A percentile compares a stretch with the other conserved stretches of the same genome.
Evolutionary conservation across 2,797 vertebrate species (phyloP).

Genomic region (Bryconaethiops microstoma): DNA sequence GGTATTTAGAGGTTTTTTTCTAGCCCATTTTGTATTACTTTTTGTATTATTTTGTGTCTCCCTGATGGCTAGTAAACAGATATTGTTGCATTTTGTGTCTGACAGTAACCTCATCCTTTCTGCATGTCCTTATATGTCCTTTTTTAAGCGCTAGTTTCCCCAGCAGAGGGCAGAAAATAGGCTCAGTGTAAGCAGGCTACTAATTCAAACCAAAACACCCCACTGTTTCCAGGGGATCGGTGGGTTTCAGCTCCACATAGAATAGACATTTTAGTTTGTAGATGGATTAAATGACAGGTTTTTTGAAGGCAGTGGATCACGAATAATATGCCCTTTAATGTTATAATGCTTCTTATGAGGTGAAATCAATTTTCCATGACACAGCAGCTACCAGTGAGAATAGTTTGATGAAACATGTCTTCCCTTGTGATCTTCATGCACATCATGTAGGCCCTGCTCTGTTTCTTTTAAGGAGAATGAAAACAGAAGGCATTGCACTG

Average conservation of each 20-base stretch:
- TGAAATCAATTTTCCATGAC: background rate
- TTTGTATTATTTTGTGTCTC: conserved; percentile 78
- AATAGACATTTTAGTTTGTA: background rate
- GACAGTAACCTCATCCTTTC: background rate
- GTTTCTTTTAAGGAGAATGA: background rate
- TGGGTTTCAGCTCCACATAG: background rate
- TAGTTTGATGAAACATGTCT: background rate
- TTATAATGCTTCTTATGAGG: background rate
- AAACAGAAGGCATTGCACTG: background rate
- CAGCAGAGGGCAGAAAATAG: conserved; percentile 49
- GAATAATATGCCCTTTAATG: background rate
- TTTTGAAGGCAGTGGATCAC: background rate
- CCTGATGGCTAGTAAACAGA: conserved; percentile 78
- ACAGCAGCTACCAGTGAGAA: background rate
- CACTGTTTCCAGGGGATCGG: background rate
- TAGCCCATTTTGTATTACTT: conserved; percentile 73
- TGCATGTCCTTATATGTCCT: background rate
- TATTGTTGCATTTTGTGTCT: conserved; percentile 70
- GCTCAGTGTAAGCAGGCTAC: background rate
- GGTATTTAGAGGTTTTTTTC: conserved; percentile 64
- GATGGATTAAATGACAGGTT: background rate
- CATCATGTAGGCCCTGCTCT: background rate
- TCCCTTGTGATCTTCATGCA: background rate
- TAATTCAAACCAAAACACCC: background rate
- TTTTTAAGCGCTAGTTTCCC: background rate